These are phyloP conservation scores for Syritta pipiens DNA, from an alignment of 2,888 invertebrate species.

Conservation along the genomic window DNA sequence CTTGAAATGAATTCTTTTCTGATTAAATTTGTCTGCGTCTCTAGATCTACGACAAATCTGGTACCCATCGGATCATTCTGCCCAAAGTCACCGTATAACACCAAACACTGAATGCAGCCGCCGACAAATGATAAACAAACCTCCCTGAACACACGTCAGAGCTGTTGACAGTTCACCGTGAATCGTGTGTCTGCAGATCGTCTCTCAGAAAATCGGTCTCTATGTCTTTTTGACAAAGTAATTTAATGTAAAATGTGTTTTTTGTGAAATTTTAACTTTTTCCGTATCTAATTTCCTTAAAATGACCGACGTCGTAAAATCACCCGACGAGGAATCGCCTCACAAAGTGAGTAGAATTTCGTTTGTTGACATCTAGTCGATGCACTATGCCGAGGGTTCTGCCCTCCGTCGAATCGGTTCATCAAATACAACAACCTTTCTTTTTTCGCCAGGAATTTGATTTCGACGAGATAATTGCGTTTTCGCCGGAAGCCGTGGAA, in stretches of 20 bases:
- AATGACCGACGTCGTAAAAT: conserved; percentile 5
- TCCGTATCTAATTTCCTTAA: neutral
- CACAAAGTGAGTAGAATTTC: conserved; percentile 23
- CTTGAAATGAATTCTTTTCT: no score
- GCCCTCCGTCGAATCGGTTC: neutral
- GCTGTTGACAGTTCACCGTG: no score
- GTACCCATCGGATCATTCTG: no score
- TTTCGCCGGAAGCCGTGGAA: conserved; percentile 54
- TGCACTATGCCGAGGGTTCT: neutral
- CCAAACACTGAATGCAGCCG: no score
- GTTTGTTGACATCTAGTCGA: conserved; percentile 28
- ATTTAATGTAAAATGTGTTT: neutral
- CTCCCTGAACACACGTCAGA: no score
- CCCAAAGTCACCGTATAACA: no score
- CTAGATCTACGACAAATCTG: no score
- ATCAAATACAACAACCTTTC: neutral
- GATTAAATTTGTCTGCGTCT: no score
- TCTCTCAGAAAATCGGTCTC: no score
- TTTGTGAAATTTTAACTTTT: neutral
- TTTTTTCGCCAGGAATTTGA: conserved; percentile 54
- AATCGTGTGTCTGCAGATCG: no score
- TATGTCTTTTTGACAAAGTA: no score
- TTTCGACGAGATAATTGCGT: conserved; percentile 51
- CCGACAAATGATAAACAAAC: no score
- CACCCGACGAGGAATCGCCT: conserved; percentile 1